Base-by-base conservation (phyloP, 2,113 vertebrate genomes). In the Tyto alba region DNA sequence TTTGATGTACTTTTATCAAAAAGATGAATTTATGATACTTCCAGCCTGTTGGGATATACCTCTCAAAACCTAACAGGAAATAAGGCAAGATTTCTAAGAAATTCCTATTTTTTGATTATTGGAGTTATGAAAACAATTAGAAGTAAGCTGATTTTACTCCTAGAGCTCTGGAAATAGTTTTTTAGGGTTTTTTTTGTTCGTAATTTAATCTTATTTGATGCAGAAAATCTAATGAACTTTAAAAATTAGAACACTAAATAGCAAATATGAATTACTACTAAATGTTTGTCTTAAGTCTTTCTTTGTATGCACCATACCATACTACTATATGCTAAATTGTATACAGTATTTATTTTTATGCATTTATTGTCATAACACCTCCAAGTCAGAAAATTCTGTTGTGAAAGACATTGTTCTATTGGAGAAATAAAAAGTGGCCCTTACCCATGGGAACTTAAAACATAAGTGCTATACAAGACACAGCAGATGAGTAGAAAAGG, bases 1-100 rank as follows among this genome's bases (percentile, higher is more conserved):
- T 95, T 85, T 78, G 13, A 72, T 85, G 29, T 72, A 60, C 17
- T 81, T 29, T 89, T 95, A 89, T 95, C 60, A 94, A 88, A 91
- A 87, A 85, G 47, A 47, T 87, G 23, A 32, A 52, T 94, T 91
- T 94, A 71, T 82, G 60, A 81, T 77, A 57, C 67, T 92, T 90
- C 23, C 53, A 53, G 10, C 80, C 67, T 79, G 23, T 85, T 4
- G 3, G 68, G 76, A 77, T 88, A 64, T 63, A 38, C 26, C 23
- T 88, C 55, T 45, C 88, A 87, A 55, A 90, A 13, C 30, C 45
- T 50, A 80, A 71, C 27, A 90, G 55, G 45, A 92, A 88, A 55
- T 62, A 83, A 53, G 1, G n/a, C 1, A 0, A 64, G 38, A 74
- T 69, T 80, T 86, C 57, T 48, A 53, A 80, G 34, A 93, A 79